Conservation (phyloP, 2,888 invertebrate species). For the Alsophila aescularia region DNA sequence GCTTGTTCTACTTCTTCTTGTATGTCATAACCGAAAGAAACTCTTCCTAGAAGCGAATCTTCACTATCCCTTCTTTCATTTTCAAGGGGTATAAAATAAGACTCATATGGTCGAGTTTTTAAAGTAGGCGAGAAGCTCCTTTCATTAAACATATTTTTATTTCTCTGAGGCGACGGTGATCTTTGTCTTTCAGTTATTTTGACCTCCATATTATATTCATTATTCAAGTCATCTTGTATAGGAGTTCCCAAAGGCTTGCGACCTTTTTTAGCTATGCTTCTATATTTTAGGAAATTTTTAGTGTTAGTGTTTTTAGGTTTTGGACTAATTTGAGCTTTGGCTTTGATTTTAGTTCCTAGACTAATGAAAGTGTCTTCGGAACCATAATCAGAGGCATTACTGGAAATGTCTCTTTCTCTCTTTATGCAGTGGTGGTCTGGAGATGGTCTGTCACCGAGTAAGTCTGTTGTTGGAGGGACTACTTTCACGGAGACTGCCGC, state of each 20-base stretch:
- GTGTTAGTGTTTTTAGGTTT: conserved; percentile 61
- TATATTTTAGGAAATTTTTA: conserved; percentile 67
- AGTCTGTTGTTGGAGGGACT: conserved; percentile 68
- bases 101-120: conserved; percentile 62
- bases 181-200: conserved; percentile 64
- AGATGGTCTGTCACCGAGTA: conserved; percentile 57
- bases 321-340: conserved; percentile 71
- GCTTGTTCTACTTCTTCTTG: conserved; percentile 60
- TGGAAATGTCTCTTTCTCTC: conserved; percentile 56
- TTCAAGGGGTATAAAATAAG: conserved; percentile 68
- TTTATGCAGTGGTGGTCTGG: conserved; percentile 41
- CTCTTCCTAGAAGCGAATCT: conserved; percentile 50
- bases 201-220: conserved; percentile 69
- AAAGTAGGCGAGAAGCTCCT: conserved; percentile 61
- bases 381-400: conserved; percentile 77
- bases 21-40: conserved; percentile 58
- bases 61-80: conserved; percentile 48
- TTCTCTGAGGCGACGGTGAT: conserved; percentile 56
- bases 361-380: conserved; percentile 81
- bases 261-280: conserved; percentile 63
- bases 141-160: conserved; percentile 51
- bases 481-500: conserved; percentile 59
- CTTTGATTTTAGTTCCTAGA: conserved; percentile 80
- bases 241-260: conserved; percentile 61
- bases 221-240: conserved; percentile 48